Evolutionary conservation across 2,113 vertebrate species (phyloP), one percentile per base, ranked within the genome.

Genomic region (Stomatorhinus ivindoensis): DNA sequence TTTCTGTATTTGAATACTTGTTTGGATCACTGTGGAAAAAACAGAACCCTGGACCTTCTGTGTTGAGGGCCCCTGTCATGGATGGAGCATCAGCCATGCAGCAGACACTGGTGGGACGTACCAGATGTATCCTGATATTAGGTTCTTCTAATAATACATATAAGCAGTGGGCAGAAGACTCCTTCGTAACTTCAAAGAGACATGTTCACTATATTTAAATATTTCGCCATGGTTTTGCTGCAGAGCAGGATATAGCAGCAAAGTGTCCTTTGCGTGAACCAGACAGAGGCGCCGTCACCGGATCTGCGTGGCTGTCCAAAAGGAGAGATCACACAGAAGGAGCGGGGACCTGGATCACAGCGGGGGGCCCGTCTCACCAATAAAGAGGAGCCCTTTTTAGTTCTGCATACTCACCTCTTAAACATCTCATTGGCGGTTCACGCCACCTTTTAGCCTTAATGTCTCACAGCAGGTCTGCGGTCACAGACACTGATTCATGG

Each of bases 401-500:
- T 93, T 94, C 91, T 93, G 93, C 92, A 94, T 93, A 93, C 92
- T 93, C 93, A 94, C 94, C 93, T 94, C 94, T 94, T 95, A 94
- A 95, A 93, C 92, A 92, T 94, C 92, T 93, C 92, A 94, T 95
- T 96, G 93, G 95, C 91, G 93, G 94, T 95, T 95, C 95, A 95
- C 94, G 95, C 94, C 76, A 90, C 90, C 94, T 95, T 95, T 94
- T 92, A 92, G 91, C 90, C 93, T 92, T 96, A 96, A 96, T 94
- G 93, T 94, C 91, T 95, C 95, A 93, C 94, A 95, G 94, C 94
- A 95, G 95, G 93, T 90, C 90, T 90, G 91, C 86, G 89, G 93
- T 94, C 93, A 90, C 91, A 91, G 92, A 92, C 92, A 27, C 90
- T 96, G 93, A 96, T 95, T 96, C 94, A 96, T 94, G 91, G 92